Conservation (phyloP, 1,140 invertebrate species). For the Acromyrmex heyeri region DNA sequence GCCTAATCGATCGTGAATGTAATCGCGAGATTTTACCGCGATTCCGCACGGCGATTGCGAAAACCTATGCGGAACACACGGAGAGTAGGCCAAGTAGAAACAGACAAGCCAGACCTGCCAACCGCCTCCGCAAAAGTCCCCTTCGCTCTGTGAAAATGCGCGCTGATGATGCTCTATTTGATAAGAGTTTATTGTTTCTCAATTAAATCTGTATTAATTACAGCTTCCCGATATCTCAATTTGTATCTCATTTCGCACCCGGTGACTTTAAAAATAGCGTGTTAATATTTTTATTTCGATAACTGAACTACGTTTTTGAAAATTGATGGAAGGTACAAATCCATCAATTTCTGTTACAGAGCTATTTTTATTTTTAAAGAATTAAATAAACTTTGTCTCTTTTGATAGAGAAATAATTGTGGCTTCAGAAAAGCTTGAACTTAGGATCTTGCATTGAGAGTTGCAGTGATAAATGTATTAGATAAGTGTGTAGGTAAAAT, state of each 20-base stretch:
- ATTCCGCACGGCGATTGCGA: constrained; percentile 52
- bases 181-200: neutral
- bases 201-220: neutral
- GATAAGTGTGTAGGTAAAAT: neutral
- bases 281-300: neutral
- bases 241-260: too few species aligned
- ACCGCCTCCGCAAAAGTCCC: constrained; percentile 43
- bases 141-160: constrained; percentile 21
- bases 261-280: neutral
- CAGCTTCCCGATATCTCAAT: neutral
- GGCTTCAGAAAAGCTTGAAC: neutral
- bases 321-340: neutral
- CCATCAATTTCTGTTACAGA: neutral
- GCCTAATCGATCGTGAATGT: constrained; percentile 43
- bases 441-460: neutral
- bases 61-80: constrained; percentile 32
- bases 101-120: constrained; percentile 45
- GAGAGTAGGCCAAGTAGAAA: constrained; percentile 49
- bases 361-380: neutral
- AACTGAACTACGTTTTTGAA: neutral
- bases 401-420: neutral
- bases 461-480: neutral
- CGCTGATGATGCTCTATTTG: neutral
- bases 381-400: neutral
- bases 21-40: constrained; percentile 49